These are phyloP conservation scores for Periparus ater DNA, from an alignment of 2,797 vertebrate species.

Conservation along the genomic window DNA sequence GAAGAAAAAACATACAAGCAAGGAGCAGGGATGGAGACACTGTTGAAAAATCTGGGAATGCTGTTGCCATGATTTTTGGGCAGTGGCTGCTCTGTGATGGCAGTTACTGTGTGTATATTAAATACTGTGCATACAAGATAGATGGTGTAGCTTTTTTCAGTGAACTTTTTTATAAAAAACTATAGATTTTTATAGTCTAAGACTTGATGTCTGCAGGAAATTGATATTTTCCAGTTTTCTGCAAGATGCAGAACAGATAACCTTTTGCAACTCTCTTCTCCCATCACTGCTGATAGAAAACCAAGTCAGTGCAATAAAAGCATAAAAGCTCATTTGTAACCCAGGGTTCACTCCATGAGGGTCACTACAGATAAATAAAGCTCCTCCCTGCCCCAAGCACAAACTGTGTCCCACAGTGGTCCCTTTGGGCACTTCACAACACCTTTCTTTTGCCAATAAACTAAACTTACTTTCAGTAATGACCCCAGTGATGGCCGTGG, in stretches of 20 bases:
- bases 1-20: neutral
- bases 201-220: constrained; percentile 24
- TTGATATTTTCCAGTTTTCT: constrained; percentile 14
- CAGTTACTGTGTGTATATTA: neutral
- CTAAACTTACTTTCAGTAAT: neutral
- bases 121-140: neutral
- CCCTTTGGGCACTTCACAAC: neutral
- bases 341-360: neutral
- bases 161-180: neutral
- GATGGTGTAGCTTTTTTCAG: neutral
- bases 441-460: neutral
- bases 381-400: neutral
- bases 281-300: constrained; percentile 28
- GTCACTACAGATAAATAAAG: constrained; percentile 17
- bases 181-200: neutral
- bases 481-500: neutral
- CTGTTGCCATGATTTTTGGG: constrained; percentile 2
- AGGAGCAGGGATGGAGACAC: neutral
- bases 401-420: neutral
- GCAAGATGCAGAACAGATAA: constrained; percentile 42
- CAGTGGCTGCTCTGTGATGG: neutral
- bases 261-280: constrained; percentile 4
- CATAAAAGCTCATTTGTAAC: constrained; percentile 30
- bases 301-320: constrained; percentile 18
- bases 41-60: neutral